These are phyloP conservation scores for Bubo bubo DNA, from an alignment of 2,113 vertebrate genomes.

Conservation along the genomic window DNA sequence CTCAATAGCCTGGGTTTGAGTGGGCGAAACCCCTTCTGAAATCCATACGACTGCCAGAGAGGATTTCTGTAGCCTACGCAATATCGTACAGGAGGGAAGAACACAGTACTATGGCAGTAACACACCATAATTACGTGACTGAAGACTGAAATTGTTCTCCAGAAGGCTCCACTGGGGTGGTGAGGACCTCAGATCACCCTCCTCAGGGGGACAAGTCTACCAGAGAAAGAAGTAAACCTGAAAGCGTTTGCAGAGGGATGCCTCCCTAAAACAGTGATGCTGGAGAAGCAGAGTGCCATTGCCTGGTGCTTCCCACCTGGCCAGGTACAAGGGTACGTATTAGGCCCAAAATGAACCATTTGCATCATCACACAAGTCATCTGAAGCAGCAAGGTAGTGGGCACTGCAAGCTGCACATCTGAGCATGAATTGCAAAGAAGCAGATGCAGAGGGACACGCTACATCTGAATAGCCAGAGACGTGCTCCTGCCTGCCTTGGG, in stretches of 20 bases:
- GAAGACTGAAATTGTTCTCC: not conserved
- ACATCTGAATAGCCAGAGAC: not conserved
- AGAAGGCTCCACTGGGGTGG: not conserved
- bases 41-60: not conserved
- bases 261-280: not conserved
- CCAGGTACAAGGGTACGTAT: accelerated
- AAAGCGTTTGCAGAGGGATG: not conserved
- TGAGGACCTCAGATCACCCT: not conserved
- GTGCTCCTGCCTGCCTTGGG: not conserved
- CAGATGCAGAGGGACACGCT: accelerated
- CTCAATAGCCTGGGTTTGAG: not conserved
- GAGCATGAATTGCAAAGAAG: not conserved
- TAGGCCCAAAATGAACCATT: not conserved
- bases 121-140: not conserved
- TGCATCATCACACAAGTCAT: not conserved
- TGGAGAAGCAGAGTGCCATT: not conserved
- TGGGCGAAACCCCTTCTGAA: not conserved
- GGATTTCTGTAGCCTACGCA: not conserved
- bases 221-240: not conserved
- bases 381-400: not conserved
- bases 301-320: not conserved
- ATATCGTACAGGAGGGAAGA: not conserved
- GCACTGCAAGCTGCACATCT: not conserved
- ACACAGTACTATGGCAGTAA: not conserved
- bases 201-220: not conserved